phyloP scores from a whole-genome alignment of 2,888 invertebrate species.

The Patella depressa region DNA sequence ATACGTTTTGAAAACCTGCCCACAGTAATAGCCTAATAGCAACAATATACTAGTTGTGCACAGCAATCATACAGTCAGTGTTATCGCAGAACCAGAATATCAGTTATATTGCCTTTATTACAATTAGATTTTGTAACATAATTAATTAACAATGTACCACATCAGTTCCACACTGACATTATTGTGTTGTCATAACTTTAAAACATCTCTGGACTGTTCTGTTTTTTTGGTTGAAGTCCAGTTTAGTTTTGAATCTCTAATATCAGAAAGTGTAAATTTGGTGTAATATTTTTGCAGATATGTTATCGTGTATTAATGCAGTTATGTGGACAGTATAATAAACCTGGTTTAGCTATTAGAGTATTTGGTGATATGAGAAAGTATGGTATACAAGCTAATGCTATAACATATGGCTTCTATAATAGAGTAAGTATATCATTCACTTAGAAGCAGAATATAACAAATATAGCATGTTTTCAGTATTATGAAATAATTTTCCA shows the following conservation, averaged over 20 bases:
- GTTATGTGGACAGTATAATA: conserved; percentile 92
- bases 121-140: conserved; percentile 5
- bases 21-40: no score
- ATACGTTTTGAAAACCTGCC: background rate
- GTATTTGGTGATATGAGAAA: conserved; percentile 77
- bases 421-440: conserved; percentile 74
- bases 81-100: no score
- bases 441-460: no score
- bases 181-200: background rate
- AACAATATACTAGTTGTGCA: no score
- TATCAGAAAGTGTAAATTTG: no score
- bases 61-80: no score
- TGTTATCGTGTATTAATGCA: conserved; percentile 99
- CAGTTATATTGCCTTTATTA: no score
- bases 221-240: background rate
- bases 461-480: no score
- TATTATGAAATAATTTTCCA: no score
- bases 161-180: background rate
- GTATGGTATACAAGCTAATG: conserved; percentile 94
- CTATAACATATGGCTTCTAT: conserved; percentile 94
- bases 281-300: conserved; percentile 75
- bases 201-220: background rate
- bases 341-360: conserved; percentile 95
- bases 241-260: background rate
- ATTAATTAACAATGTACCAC: background rate